Evolutionary conservation across 23 tunicate genomes (phyloP).

Genomic region (Trididemnum nubilum): DNA sequence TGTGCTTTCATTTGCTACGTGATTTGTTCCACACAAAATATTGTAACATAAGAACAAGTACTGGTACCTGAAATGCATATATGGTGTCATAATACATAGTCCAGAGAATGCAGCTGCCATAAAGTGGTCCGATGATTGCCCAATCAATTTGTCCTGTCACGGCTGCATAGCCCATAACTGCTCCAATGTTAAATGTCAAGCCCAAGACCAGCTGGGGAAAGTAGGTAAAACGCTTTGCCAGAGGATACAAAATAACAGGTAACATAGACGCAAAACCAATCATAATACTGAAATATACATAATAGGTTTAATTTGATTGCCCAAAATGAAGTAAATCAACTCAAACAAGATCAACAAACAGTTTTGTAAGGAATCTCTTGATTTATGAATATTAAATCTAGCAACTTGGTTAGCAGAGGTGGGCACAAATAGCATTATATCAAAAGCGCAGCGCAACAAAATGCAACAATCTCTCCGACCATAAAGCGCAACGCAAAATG

Average conservation of each 20-base stretch:
- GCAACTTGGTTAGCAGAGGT: too few relatives aligned
- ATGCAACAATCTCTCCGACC: too few relatives aligned
- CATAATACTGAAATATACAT: constrained; percentile 45
- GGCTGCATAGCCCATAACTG: constrained; percentile 89
- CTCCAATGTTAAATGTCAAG: constrained; percentile 90
- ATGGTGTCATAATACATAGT: constrained; percentile 91
- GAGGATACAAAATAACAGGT: constrained; percentile 84
- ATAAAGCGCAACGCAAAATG: too few relatives aligned
- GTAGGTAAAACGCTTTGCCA: constrained; percentile 74
- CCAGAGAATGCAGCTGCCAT: constrained; percentile 84
- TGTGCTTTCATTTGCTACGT: too few relatives aligned
- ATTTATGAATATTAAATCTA: too few relatives aligned
- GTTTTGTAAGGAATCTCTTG: too few relatives aligned
- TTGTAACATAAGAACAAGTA: not conserved
- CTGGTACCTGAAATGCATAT: constrained; percentile 86
- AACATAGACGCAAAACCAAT: constrained; percentile 86
- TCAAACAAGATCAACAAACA: not conserved
- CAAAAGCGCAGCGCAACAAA: too few relatives aligned
- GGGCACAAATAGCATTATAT: too few relatives aligned
- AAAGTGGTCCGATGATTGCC: constrained; percentile 44
- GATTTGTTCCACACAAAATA: too few relatives aligned
- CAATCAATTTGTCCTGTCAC: constrained; percentile 57
- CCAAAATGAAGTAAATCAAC: not conserved
- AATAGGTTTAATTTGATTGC: too few relatives aligned
- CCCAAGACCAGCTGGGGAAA: constrained; percentile 88